These are phyloP conservation scores for Aradophagus sp. DNA, from an alignment of 1,140 invertebrate species.

Conservation along the genomic window DNA sequence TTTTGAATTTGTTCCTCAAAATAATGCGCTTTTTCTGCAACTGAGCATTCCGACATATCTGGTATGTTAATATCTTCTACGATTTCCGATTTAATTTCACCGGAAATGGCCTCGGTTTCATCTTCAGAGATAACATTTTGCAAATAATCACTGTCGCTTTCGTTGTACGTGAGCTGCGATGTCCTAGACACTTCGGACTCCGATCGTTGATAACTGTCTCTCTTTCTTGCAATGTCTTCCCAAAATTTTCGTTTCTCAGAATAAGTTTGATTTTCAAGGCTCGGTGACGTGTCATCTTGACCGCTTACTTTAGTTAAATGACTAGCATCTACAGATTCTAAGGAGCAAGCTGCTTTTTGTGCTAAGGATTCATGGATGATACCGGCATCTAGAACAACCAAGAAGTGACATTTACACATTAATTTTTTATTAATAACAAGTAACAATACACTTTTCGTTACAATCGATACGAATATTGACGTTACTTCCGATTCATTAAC, in stretches of 20 bases:
- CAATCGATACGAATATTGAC: constrained; percentile 41
- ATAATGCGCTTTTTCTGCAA: constrained; percentile 74
- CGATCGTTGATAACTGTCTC: constrained; percentile 70
- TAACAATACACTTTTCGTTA: constrained; percentile 56
- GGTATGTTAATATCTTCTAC: constrained; percentile 66
- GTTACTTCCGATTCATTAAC: constrained; percentile 1
- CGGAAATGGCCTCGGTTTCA: constrained; percentile 57
- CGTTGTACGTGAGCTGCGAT: constrained; percentile 68
- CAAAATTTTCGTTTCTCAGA: constrained; percentile 73
- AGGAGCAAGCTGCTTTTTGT: constrained; percentile 71
- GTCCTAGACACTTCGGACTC: constrained; percentile 72
- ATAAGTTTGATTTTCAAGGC: constrained; percentile 70
- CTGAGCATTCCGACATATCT: constrained; percentile 72
- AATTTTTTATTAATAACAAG: constrained; percentile 64
- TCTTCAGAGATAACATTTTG: constrained; percentile 66
- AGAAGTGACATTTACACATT: constrained; percentile 66
- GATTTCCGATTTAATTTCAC: constrained; percentile 63
- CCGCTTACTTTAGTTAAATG: constrained; percentile 68
- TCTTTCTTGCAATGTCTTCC: constrained; percentile 71
- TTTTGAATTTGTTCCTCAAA: constrained; percentile 74
- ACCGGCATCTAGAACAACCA: constrained; percentile 74
- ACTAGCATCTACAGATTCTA: constrained; percentile 74
- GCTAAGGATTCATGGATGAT: constrained; percentile 70
- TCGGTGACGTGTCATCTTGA: constrained; percentile 62
- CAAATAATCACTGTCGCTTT: constrained; percentile 69